Percentiles rank a stretch among this genome's conserved stretches.
Evolutionary conservation across 1,140 invertebrate genomes (phyloP).

Genomic region (Glossosoma conforme): DNA sequence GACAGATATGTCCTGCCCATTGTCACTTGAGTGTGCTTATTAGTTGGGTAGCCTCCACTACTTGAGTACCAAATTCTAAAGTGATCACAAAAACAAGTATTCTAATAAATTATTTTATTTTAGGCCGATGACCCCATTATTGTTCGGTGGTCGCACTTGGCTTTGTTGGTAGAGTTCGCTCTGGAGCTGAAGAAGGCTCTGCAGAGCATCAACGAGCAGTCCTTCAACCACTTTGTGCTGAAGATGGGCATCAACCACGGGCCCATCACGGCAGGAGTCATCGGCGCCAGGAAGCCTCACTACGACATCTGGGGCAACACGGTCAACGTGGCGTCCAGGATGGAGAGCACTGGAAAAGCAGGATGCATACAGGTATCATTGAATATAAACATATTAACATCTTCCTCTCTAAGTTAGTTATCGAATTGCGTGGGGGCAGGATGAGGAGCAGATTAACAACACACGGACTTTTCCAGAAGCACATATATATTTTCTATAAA

Average conservation of each 20-base stretch:
- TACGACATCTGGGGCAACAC: conserved; percentile 97
- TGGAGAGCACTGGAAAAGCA: conserved; percentile 95
- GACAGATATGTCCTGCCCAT: too few species aligned
- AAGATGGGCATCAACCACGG: conserved; percentile 96
- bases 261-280: conserved; percentile 90
- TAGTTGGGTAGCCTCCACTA: too few species aligned
- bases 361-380: conserved; percentile 94
- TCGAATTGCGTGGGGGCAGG: too few species aligned
- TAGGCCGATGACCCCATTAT: conserved; percentile 64
- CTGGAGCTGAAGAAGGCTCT: conserved; percentile 84
- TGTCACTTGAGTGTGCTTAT: too few species aligned
- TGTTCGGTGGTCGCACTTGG: conserved; percentile 79
- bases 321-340: conserved; percentile 91
- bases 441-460: too few species aligned
- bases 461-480: too few species aligned
- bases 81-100: too few species aligned
- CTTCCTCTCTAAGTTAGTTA: too few species aligned
- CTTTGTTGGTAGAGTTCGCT: conserved; percentile 83
- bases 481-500: too few species aligned
- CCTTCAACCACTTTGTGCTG: conserved; percentile 91
- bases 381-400: too few species aligned
- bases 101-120: conserved; percentile 22
- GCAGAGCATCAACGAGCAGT: conserved; percentile 89
- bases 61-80: too few species aligned
- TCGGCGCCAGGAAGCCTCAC: conserved; percentile 90